Evolutionary conservation across 2,113 vertebrate genomes (phyloP).

Genomic region (Ascaphus truei): DNA sequence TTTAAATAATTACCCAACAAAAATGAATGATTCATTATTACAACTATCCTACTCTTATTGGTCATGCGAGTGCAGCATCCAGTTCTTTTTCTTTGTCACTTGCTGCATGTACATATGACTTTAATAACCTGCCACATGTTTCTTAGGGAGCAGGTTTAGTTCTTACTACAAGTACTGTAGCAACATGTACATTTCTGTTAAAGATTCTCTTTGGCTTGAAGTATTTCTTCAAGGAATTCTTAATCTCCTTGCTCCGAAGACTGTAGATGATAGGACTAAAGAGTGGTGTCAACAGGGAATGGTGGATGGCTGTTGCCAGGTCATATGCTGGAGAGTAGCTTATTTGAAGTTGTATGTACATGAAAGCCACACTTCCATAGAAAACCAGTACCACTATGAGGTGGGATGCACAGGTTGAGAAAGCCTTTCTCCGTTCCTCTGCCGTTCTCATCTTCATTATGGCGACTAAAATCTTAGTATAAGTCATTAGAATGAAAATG

Average conservation of each 20-base stretch:
- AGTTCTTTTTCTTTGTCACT: too few relatives aligned
- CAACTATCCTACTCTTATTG: too few relatives aligned
- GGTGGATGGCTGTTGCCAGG: slow-evolving; percentile 16
- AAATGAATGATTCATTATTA: too few relatives aligned
- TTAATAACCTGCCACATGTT: too few relatives aligned
- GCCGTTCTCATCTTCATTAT: slow-evolving; percentile 16
- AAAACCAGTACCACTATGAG: not conserved
- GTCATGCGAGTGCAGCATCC: too few relatives aligned
- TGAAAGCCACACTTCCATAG: slow-evolving; percentile 14
- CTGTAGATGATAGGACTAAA: not conserved
- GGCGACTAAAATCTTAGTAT: not conserved
- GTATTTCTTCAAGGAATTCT: not conserved
- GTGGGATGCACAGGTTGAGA: slow-evolving; percentile 9
- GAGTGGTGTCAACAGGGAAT: not conserved
- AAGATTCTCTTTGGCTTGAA: not conserved
- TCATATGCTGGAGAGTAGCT: slow-evolving; percentile 6
- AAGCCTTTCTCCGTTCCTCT: slow-evolving; percentile 18
- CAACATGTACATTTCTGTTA: not conserved
- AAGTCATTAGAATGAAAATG: slow-evolving; percentile 5
- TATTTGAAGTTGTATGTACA: slow-evolving; percentile 15
- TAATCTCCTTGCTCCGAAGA: not conserved
- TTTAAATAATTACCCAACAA: too few relatives aligned
- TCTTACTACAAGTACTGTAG: not conserved
- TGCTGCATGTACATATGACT: too few relatives aligned
- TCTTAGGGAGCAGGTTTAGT: not conserved